Base-by-base conservation (phyloP, 2,113 vertebrate genomes). In the Xyrauchen texanus region DNA sequence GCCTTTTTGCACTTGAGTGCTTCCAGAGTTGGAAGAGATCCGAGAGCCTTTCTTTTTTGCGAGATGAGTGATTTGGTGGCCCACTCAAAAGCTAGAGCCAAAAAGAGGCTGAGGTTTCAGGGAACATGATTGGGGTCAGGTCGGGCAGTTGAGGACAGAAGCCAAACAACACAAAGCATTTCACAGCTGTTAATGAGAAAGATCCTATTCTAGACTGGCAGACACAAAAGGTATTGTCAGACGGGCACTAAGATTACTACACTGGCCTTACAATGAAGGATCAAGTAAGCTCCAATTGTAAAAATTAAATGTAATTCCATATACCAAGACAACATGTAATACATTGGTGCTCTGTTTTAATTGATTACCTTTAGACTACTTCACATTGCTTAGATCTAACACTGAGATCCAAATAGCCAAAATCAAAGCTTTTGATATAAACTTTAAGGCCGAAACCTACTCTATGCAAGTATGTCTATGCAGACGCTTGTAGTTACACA, bases 151-250 rank as follows among this genome's bases (percentile, higher is more conserved):
- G 68, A 44, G 71, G 73, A 72, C 53, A 77, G 46, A 68, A 77
- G 67, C 67, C 21, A 12, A 80, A 77, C 46, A 10, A 66, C 77
- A 76, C 53, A 49, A 47, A 66, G 42, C 45, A 46, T 72, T 83
- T 57, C 67, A 42, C 12, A 71, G 81, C 52, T 58, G 58, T 75
- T 79, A 82, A 79, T 79, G 77, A 72, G 77, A 79, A 72, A 72
- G 60, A 21, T 7, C 60, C 65, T 72, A 53, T 64, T 53, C 62
- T 52, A 71, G 47, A 21, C 67, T 53, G 68, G 7, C 8, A 63
- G 21, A 34, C 42, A 82, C 46, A 81, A 68, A 55, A 68, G 71
- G 8, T 52, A 61, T 44, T 77, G 66, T 46, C 58, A 55, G 55
- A 76, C 4, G 12, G 15, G 46, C 72, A 55, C 21, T 34, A 15